Conservation (phyloP, 2,113 vertebrate genomes). For the Anarrhichthys ocellatus region DNA sequence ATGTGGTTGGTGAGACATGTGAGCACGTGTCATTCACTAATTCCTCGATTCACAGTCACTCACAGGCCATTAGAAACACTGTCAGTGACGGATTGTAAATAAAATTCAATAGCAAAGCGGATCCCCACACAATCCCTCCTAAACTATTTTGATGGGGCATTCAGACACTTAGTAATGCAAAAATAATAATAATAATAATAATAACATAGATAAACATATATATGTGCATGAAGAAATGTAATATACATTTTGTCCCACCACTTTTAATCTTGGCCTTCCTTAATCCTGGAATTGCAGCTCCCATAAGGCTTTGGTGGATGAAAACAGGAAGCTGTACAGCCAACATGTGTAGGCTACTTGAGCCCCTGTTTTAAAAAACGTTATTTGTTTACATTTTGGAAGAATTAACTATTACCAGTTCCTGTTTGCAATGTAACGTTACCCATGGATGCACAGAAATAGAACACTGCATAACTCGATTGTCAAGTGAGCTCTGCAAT, state of each 20-base stretch:
- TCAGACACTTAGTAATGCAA: neutral
- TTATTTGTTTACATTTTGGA: neutral
- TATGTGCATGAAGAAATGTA: too few relatives aligned
- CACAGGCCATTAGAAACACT: neutral
- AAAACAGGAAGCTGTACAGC: constrained; percentile 4
- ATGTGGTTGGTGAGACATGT: neutral
- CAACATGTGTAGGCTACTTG: neutral
- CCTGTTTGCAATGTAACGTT: neutral
- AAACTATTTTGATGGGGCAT: neutral
- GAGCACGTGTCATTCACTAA: neutral
- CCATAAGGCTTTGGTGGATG: neutral
- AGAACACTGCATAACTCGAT: neutral
- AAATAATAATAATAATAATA: too few relatives aligned
- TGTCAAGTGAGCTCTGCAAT: neutral
- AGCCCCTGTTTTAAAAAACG: too few relatives aligned
- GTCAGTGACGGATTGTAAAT: neutral
- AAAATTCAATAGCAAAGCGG: neutral
- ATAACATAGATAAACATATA: too few relatives aligned
- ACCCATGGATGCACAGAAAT: neutral
- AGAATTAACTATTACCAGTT: neutral
- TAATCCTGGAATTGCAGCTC: neutral
- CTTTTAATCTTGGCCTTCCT: neutral
- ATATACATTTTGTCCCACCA: too few relatives aligned
- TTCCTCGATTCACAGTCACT: neutral
- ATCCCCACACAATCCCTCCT: neutral